Evolutionary conservation across 2,888 invertebrate species (phyloP).

Genomic region (Tricholauxania praeusta): DNA sequence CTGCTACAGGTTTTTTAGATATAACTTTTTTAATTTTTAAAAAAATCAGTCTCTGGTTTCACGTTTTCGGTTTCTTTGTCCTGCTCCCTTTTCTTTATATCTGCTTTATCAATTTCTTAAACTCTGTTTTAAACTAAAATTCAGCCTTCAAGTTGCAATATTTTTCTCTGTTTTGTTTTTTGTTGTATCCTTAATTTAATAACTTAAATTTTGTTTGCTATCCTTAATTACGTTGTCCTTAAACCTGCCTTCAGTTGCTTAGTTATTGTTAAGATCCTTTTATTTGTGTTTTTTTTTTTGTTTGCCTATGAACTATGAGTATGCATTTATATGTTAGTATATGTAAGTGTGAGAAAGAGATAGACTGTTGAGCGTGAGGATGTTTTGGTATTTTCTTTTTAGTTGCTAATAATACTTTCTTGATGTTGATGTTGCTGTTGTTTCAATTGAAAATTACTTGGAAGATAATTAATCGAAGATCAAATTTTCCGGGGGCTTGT

Average conservation of each 20-base stretch:
- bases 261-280: slow-evolving; percentile 18
- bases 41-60: slow-evolving; percentile 52
- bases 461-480: no score
- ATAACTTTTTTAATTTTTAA: slow-evolving; percentile 41
- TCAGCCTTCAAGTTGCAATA: slow-evolving; percentile 62
- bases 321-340: slow-evolving; percentile 8
- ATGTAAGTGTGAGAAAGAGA: slow-evolving; percentile 32
- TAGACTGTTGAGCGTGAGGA: slow-evolving; percentile 43
- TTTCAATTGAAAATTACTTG: no score
- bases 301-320: slow-evolving; percentile 27
- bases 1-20: slow-evolving; percentile 34
- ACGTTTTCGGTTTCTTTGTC: slow-evolving; percentile 10
- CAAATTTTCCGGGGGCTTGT: no score
- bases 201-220: slow-evolving; percentile 41
- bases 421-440: not conserved
- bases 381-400: slow-evolving; percentile 37
- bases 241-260: slow-evolving; percentile 55
- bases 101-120: slow-evolving; percentile 13
- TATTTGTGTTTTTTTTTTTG: no score
- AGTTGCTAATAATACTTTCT: slow-evolving; percentile 48
- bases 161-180: slow-evolving; percentile 43
- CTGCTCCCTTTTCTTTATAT: slow-evolving; percentile 2
- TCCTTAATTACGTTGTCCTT: slow-evolving; percentile 58
- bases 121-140: slow-evolving; percentile 42
- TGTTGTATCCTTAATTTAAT: slow-evolving; percentile 48